Conservation (phyloP, 2,888 invertebrate species). For the Villa cingulata region DNA sequence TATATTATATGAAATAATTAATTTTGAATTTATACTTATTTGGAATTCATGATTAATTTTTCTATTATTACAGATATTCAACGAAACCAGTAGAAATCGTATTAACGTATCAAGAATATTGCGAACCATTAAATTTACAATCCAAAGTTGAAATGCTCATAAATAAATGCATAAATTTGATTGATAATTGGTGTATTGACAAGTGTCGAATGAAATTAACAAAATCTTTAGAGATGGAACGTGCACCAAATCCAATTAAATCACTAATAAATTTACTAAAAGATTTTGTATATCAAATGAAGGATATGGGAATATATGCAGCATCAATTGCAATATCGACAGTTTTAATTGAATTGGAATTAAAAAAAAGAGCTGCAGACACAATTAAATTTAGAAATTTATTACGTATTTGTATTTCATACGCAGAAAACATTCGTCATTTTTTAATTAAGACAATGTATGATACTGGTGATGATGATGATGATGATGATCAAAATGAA, state of each 20-base stretch:
- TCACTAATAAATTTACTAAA: slow-evolving; percentile 37
- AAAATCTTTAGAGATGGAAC: slow-evolving; percentile 14
- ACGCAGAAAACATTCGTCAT: slow-evolving; percentile 38
- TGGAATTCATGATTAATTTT: too few species aligned
- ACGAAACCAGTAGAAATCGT: slow-evolving; percentile 41
- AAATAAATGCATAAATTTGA: neutral
- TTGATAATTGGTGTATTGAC: slow-evolving; percentile 21
- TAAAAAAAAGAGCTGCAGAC: slow-evolving; percentile 42
- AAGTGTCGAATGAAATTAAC: slow-evolving; percentile 18
- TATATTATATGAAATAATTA: neutral
- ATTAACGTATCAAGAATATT: slow-evolving; percentile 14
- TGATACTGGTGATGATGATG: slow-evolving; percentile 21
- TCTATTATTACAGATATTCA: slow-evolving; percentile 35
- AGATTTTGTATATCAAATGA: slow-evolving; percentile 39
- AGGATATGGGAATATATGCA: slow-evolving; percentile 44
- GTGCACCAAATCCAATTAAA: slow-evolving; percentile 35
- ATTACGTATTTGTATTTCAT: slow-evolving; percentile 20
- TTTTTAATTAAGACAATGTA: slow-evolving; percentile 41
- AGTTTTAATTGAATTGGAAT: slow-evolving; percentile 48
- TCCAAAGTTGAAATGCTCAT: slow-evolving; percentile 4
- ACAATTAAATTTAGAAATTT: slow-evolving; percentile 27
- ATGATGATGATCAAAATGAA: slow-evolving; percentile 14
- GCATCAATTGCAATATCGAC: slow-evolving; percentile 45
- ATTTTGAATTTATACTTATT: too few species aligned
- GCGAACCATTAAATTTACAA: neutral